Conservation (phyloP, 2,888 invertebrate genomes). For the Priocnemis perturbator region DNA sequence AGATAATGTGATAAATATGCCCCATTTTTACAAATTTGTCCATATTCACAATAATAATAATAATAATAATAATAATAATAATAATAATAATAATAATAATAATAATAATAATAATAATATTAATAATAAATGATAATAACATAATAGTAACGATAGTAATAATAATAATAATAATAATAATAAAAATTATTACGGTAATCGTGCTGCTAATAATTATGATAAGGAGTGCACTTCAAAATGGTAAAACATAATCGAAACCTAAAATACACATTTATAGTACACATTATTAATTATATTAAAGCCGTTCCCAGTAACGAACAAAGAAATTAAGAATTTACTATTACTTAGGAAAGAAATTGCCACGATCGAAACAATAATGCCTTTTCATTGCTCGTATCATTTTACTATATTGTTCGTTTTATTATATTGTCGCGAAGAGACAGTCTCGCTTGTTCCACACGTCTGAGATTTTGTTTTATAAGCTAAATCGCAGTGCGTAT, state of each 20-base stretch:
- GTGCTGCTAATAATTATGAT: slow-evolving; percentile 46
- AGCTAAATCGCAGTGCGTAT: no score
- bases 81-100: slow-evolving; percentile 44
- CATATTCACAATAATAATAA: slow-evolving; percentile 65
- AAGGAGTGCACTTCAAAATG: slow-evolving; percentile 55
- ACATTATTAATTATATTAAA: slow-evolving; percentile 18
- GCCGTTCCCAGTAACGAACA: slow-evolving; percentile 45
- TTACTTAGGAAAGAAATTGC: no score
- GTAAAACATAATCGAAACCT: slow-evolving; percentile 56
- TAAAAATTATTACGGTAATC: slow-evolving; percentile 45
- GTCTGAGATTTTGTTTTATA: no score
- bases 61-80: slow-evolving; percentile 34
- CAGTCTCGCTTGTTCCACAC: no score
- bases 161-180: slow-evolving; percentile 42
- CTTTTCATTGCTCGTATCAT: not conserved
- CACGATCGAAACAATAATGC: slow-evolving; percentile 21
- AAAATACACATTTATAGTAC: slow-evolving; percentile 56
- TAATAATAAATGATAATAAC: slow-evolving; percentile 41
- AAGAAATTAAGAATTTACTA: no score
- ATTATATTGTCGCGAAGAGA: no score
- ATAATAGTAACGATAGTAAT: slow-evolving; percentile 40
- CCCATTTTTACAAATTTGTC: slow-evolving; percentile 68
- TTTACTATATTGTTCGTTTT: no score
- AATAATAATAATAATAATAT: slow-evolving; percentile 56
- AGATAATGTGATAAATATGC: slow-evolving; percentile 69